These are phyloP conservation scores for Ahaetulla prasina DNA, from an alignment of 2,113 vertebrate genomes.

Conservation along the genomic window DNA sequence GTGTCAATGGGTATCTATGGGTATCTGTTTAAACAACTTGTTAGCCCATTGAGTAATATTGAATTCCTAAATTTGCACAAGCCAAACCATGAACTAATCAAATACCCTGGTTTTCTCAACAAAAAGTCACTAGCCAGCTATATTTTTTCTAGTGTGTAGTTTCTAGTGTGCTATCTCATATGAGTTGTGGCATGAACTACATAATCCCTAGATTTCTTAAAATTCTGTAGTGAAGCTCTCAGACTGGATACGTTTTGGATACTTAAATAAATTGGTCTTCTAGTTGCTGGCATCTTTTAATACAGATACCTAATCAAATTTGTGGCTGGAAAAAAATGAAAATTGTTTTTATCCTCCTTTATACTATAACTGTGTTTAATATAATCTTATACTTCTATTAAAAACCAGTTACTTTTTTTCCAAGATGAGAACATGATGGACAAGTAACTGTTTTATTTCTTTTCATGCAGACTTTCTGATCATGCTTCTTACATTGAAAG, in stretches of 20 bases:
- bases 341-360: neutral
- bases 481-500: conserved; percentile 80
- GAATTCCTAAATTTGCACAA: neutral
- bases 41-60: neutral
- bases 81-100: neutral
- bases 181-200: neutral
- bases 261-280: neutral
- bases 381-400: neutral
- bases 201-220: neutral
- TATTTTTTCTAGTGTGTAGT: neutral
- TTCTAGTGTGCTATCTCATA: neutral
- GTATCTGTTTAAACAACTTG: neutral
- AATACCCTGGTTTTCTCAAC: neutral
- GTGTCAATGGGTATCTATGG: neutral
- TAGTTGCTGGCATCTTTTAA: neutral
- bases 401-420: neutral
- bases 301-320: neutral
- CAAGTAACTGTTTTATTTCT: neutral
- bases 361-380: neutral
- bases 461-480: conserved; percentile 67
- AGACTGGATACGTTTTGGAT: neutral
- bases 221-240: neutral
- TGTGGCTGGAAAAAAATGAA: neutral
- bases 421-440: accelerated
- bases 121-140: neutral